Evolutionary conservation across 2,797 vertebrate genomes (phyloP).

Genomic region (Vespertilio murinus): DNA sequence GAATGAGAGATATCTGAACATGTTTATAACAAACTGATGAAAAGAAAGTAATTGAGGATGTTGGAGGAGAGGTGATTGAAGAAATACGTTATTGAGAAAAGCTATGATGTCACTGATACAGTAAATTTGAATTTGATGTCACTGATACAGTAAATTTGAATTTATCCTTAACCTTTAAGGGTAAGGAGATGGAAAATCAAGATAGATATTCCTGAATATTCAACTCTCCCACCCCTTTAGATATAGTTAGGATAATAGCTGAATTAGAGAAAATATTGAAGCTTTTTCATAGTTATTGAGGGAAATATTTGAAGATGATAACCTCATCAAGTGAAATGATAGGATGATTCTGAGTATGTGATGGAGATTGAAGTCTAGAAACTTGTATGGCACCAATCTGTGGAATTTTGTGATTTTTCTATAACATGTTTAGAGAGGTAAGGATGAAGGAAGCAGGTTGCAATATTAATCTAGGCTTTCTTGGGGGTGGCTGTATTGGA

Average conservation of each 20-base stretch:
- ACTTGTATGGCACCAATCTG: background rate
- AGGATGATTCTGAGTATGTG: background rate
- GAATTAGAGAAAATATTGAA: background rate
- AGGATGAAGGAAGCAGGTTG: background rate
- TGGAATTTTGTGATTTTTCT: slow-evolving; percentile 41
- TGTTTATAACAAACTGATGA: background rate
- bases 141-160: background rate
- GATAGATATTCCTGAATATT: background rate
- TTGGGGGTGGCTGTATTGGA: background rate
- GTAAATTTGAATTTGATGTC: background rate
- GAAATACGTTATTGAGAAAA: background rate
- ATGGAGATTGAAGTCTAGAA: slow-evolving; percentile 13
- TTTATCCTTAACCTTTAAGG: background rate
- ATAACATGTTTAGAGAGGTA: background rate
- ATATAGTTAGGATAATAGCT: background rate
- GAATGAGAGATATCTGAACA: background rate
- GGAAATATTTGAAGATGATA: background rate
- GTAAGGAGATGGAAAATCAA: background rate
- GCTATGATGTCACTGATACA: background rate
- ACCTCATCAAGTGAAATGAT: background rate
- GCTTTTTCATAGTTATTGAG: background rate
- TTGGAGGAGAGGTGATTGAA: background rate
- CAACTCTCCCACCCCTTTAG: background rate
- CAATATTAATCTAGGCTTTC: background rate
- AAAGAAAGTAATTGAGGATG: background rate